Conservation (phyloP, 2,888 invertebrate genomes). For the Caenorhabditis uteleia region DNA sequence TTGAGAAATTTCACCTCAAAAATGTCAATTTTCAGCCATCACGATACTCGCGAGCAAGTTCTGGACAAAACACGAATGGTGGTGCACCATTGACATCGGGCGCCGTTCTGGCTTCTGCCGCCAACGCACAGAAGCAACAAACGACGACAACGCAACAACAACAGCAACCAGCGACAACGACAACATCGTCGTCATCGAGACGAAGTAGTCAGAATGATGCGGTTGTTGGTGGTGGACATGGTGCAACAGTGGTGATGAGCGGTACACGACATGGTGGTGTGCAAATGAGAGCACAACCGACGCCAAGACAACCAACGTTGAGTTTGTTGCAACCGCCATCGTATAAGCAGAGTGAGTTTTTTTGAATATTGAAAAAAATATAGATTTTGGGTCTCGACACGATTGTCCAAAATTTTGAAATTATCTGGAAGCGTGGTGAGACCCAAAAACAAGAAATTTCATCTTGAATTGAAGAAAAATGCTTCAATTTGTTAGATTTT, state of each 20-base stretch:
- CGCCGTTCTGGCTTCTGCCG: constrained; percentile 28
- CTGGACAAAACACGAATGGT: not conserved
- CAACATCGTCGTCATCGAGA: constrained; percentile 22
- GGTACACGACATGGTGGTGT: constrained; percentile 41
- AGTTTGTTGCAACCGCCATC: constrained; percentile 31
- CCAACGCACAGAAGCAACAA: constrained; percentile 29
- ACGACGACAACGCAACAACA: not conserved
- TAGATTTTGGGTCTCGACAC: not conserved
- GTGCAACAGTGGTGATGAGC: constrained; percentile 25
- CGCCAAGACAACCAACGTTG: constrained; percentile 31
- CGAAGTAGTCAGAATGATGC: constrained; percentile 47
- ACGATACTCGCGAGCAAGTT: constrained; percentile 33
- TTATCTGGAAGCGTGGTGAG: not conserved
- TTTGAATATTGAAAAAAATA: not conserved
- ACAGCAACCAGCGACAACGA: not conserved
- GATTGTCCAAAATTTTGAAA: not conserved
- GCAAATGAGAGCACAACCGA: constrained; percentile 44
- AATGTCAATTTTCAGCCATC: constrained; percentile 45
- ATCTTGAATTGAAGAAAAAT: too few relatives aligned
- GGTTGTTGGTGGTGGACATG: constrained; percentile 8
- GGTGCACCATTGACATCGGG: constrained; percentile 15
- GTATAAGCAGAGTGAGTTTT: constrained; percentile 27
- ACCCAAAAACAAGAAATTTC: too few relatives aligned
- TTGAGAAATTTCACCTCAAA: too few relatives aligned
- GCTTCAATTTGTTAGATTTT: too few relatives aligned